Evolutionary conservation across 2,888 invertebrate genomes (phyloP).

Genomic region (Tetramorium bicarinatum): DNA sequence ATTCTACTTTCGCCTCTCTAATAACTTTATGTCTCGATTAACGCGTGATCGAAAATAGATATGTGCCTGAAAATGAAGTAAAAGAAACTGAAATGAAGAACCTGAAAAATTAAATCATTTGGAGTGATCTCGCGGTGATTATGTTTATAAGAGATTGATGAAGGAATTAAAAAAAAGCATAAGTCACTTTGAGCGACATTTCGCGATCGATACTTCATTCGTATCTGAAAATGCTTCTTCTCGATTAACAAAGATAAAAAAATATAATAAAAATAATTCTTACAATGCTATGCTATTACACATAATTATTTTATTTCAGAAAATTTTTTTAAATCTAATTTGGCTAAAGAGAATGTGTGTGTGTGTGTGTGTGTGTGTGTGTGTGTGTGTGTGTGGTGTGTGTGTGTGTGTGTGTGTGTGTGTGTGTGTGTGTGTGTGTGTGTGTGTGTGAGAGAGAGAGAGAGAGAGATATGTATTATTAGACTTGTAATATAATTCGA

Average conservation of each 20-base stretch:
- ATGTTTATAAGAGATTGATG: too few species aligned
- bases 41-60: not conserved
- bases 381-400: too few species aligned
- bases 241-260: not conserved
- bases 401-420: too few species aligned
- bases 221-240: not conserved
- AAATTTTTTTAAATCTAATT: constrained; percentile 6
- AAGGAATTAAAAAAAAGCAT: too few species aligned
- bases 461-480: not conserved
- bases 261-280: constrained; percentile 5
- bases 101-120: not conserved
- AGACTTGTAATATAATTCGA: constrained; percentile 16
- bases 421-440: too few species aligned
- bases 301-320: not conserved
- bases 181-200: not conserved
- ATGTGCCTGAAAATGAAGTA: not conserved
- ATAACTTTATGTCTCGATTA: not conserved
- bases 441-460: too few species aligned
- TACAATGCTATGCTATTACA: not conserved
- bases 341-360: not conserved
- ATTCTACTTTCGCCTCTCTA: constrained; percentile 1
- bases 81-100: not conserved
- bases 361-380: too few species aligned
- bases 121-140: not conserved
- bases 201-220: not conserved